Evolutionary conservation across 2,888 invertebrate species (phyloP), one percentile per base, ranked within the genome.

Genomic region (Hanleya hanleyi): DNA sequence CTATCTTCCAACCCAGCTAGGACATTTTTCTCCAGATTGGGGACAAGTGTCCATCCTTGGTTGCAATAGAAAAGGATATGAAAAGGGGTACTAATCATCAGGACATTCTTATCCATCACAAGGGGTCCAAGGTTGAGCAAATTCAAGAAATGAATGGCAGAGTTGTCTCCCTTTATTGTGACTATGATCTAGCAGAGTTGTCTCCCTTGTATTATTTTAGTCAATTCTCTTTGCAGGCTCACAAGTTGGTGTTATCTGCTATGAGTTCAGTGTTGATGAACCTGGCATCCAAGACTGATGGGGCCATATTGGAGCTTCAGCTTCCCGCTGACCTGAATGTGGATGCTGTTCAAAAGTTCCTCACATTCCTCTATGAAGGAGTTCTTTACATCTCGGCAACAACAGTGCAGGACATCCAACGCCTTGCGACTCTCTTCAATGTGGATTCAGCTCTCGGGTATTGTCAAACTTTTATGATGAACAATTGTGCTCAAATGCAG

Each of bases 191-290:
- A n/a, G n/a, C n/a, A n/a, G n/a, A n/a, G n/a, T n/a, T n/a, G n/a
- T n/a, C n/a, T n/a, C n/a, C n/a, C n/a, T n/a, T n/a, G n/a, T n/a
- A 7, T 47, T 57, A 26, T 4, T 57, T 2, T 57, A 29, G 18
- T 29, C 4, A 4, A 29, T 4, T 57, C 6, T 51, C n/a, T 57
- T 57, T 4, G 15, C 57, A 57, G 57, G 57, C 57, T 26, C 57
- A 57, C 57, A 57, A 57, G 26, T 32, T 57, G 2, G 57, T 57
- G 57, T 26, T 57, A 57, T 18, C 57, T 29, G 22, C 57, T 2
- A 57, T 57, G 57, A 57, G 57, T 26, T 57, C 57, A 57, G 57
- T 57, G 22, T 29, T 57, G 29, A 57, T 57, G 57, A 57, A 57
- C 22, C 22, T 57, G 57, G 57, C 57, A 29, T 22, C 57, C 57